Conservation (phyloP, 30 jellyfish, hydroid and myxozoan genomes). For the Phacellophora camtschatica region DNA sequence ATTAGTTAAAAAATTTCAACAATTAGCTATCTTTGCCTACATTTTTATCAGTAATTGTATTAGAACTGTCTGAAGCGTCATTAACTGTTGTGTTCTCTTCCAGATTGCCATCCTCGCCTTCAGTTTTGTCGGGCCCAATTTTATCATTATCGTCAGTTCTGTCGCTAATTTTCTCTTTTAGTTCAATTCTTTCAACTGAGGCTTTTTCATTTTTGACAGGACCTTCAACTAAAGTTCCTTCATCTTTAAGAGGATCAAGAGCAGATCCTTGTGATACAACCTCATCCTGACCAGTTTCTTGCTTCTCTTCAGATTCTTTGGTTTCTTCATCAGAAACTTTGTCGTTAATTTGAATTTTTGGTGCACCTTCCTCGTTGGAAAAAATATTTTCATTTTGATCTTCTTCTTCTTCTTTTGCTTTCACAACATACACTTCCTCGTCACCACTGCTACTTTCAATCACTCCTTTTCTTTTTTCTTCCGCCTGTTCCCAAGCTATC, state of each 20-base stretch:
- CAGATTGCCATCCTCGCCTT: background rate
- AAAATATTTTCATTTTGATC: too few species aligned
- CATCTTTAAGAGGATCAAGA: background rate
- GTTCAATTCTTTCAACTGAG: background rate
- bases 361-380: background rate
- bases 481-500: constrained; percentile 57
- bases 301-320: background rate
- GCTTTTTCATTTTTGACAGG: constrained; percentile 10
- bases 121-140: background rate
- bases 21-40: too few species aligned
- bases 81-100: constrained; percentile 54
- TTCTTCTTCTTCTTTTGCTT: background rate
- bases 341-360: background rate
- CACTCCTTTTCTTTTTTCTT: constrained; percentile 25
- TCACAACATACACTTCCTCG: background rate
- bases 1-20: too few species aligned
- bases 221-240: constrained; percentile 14
- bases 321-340: background rate
- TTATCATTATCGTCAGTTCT: background rate
- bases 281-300: background rate
- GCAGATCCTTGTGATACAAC: constrained; percentile 16
- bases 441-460: constrained; percentile 18
- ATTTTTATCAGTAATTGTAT: constrained; percentile 13
- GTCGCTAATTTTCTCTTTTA: background rate
- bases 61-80: constrained; percentile 20